Evolutionary conservation across 2,113 vertebrate species (phyloP), one percentile per base, ranked within the genome.

Genomic region (Origma solitaria): DNA sequence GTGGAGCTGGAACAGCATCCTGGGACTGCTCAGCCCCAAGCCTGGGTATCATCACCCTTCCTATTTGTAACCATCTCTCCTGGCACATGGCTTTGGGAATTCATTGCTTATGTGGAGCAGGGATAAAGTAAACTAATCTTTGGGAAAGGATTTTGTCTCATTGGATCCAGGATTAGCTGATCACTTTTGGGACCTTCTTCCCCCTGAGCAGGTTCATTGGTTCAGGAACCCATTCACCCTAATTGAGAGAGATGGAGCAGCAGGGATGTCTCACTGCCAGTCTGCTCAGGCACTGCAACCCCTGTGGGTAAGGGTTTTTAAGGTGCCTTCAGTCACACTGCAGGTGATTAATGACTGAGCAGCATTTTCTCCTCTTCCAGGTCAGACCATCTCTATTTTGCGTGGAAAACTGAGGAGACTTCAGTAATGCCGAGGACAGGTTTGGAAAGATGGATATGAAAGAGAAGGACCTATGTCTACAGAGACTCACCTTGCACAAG

Each of bases 401-500:
- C 15, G 33, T 11, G 15, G 49, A 71, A 77, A 94, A 88, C 11
- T 45, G 47, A 88, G 54, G 54, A 78, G 37, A 47, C 19, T 57
- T 80, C 70, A 90, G 45, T 27, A 82, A 40, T 51, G n/a, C n/a
- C 51, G 88, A 70, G 15, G 40, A 42, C 9, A 77, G 53, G 7
- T 71, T 88, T 88, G n/a, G 47, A 86, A 94, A 90, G 23, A 45
- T 4, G 13, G 44, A 45, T 47, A 13, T 28, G 60, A 91, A 56
- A 75, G 33, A 88, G 79, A 65, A 68, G 23, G 47, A 75, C 42
- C 10, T 23, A 11, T 14, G 17, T 28, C 47, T 75, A 76, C 40
- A 38, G 25, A 82, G 27, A 66, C 92, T 95, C 53, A 98, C 97
- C 97, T 96, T 96, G 95, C 21, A 77, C 92, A 90, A 97, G 86